Evolutionary conservation across 2,888 invertebrate genomes (phyloP), one percentile per base, ranked within the genome.

Genomic region (Acrobeloides nanus): DNA sequence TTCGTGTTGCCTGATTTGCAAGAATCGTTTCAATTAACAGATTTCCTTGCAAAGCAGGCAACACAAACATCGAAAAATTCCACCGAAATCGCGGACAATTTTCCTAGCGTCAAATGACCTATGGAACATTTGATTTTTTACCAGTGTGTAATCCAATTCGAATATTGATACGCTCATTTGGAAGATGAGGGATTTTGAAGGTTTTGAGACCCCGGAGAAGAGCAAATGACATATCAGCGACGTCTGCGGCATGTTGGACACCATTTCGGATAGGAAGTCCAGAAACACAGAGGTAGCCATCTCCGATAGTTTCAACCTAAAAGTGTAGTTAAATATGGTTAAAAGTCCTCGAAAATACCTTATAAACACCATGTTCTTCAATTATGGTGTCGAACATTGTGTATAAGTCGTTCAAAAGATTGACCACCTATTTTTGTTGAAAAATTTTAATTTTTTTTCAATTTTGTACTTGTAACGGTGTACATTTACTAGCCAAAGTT

Each of bases 111-210:
- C n/a, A n/a, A n/a, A n/a, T n/a, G n/a, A n/a, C n/a, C n/a, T n/a
- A n/a, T n/a, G n/a, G n/a, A n/a, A n/a, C n/a, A 42, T 21, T 10
- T 35, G 12, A 41, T 7, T 39, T 12, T 12, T 41, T 20, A 42
- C 66, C 66, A 23, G 66, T 62, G 31, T 68, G 67, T 8, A 70
- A 35, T 7, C 69, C 69, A 21, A 69, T 60, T 17, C 69, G 48
- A 18, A 68, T 55, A 32, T 64, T 64, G 24, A 68, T 61, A 20
- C 58, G 33, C 27, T 68, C 64, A 31, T 58, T 52, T 1, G 68
- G 68, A 17, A 68, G 26, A 46, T 70, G 67, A 7, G 64, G 57
- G 27, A 68, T 54, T 25, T 55, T 38, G 34, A 60, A 50, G 33
- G 33, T 37, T 15, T 26, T 25, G 7, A 63, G 34, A 18, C 51